Conservation (phyloP, 2,888 invertebrate species). For the Junonia oenone region DNA sequence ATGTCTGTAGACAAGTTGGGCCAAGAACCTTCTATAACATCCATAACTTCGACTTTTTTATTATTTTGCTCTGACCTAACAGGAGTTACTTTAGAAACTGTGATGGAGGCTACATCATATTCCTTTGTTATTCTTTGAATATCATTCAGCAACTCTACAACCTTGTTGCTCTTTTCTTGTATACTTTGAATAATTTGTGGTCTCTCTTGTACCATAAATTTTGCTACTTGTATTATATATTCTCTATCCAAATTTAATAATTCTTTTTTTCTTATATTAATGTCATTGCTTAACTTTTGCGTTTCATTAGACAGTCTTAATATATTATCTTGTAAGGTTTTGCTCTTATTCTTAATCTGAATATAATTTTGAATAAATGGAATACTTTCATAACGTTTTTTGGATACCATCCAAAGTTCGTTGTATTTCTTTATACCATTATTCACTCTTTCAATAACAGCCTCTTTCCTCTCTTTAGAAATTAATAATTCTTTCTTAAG, state of each 20-base stretch:
- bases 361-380: slow-evolving; percentile 51
- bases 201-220: slow-evolving; percentile 45
- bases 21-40: slow-evolving; percentile 32
- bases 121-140: slow-evolving; percentile 6
- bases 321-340: slow-evolving; percentile 39
- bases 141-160: slow-evolving; percentile 32
- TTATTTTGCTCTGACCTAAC: background rate
- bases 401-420: slow-evolving; percentile 49
- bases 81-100: background rate
- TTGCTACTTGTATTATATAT: slow-evolving; percentile 49
- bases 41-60: background rate
- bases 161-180: slow-evolving; percentile 36
- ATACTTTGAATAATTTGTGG: slow-evolving; percentile 42
- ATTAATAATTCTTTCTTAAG: slow-evolving; percentile 51
- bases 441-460: slow-evolving; percentile 42
- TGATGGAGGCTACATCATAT: background rate
- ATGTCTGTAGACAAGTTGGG: slow-evolving; percentile 30
- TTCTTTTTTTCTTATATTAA: slow-evolving; percentile 38
- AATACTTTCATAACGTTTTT: slow-evolving; percentile 55
- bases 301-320: slow-evolving; percentile 38
- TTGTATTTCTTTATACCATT: slow-evolving; percentile 55
- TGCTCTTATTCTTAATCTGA: slow-evolving; percentile 36
- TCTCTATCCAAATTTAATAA: slow-evolving; percentile 40
- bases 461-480: slow-evolving; percentile 43
- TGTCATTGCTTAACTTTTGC: slow-evolving; percentile 36